These are phyloP conservation scores for Erinaceus europaeus DNA, from an alignment of 2,113 vertebrate genomes.

Conservation along the genomic window DNA sequence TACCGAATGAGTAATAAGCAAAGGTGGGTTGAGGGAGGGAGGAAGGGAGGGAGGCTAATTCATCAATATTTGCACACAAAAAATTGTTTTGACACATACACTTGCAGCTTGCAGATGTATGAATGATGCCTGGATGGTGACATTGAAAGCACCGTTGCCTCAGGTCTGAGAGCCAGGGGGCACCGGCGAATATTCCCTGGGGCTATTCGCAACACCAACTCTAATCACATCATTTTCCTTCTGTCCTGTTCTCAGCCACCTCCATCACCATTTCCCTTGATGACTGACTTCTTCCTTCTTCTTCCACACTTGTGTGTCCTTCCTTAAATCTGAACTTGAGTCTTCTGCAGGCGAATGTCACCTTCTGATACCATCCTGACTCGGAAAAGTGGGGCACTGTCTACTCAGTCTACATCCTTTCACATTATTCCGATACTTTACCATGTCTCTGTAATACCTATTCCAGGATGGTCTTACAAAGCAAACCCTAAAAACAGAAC, in stretches of 20 bases:
- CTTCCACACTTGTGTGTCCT: no score
- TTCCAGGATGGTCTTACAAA: not conserved
- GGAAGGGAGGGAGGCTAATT: not conserved
- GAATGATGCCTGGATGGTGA: not conserved
- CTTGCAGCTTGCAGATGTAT: not conserved
- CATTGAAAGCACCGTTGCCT: not conserved
- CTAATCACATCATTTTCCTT: not conserved
- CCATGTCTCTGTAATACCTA: not conserved
- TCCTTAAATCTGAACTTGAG: no score
- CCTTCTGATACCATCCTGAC: not conserved
- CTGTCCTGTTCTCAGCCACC: not conserved
- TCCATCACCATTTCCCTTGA: not conserved
- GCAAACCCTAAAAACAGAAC: not conserved
- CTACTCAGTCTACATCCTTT: not conserved
- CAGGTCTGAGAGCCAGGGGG: accelerated
- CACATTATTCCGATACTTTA: not conserved
- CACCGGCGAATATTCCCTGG: not conserved
- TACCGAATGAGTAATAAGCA: not conserved
- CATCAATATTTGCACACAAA: not conserved
- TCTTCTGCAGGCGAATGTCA: not conserved
- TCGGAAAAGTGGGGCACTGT: not conserved
- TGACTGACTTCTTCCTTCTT: not conserved
- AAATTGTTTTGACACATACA: not conserved
- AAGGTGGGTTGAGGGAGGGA: accelerated
- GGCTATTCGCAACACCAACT: not conserved